Evolutionary conservation across 2,113 vertebrate species (phyloP).

Genomic region (Semicossyphus pulcher): DNA sequence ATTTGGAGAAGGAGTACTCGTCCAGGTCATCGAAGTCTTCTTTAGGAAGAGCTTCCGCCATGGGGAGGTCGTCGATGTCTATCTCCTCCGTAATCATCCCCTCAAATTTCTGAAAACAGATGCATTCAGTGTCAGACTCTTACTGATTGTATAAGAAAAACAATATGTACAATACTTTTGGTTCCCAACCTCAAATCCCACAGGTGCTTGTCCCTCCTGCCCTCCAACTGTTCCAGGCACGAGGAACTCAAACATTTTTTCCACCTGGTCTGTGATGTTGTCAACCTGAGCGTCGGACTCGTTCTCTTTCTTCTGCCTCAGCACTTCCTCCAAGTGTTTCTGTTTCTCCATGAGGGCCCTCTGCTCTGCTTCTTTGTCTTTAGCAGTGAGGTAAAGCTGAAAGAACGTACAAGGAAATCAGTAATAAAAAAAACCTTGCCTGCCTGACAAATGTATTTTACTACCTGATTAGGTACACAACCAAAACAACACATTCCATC

Average conservation of each 20-base stretch:
- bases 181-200: conserved; percentile 85
- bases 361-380: conserved; percentile 73
- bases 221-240: conserved; percentile 85
- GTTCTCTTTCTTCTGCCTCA: conserved; percentile 74
- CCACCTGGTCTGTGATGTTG: conserved; percentile 86
- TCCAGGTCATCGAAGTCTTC: conserved; percentile 86
- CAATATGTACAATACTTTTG: background rate
- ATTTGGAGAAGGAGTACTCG: conserved; percentile 93
- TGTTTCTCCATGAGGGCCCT: conserved; percentile 66
- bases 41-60: conserved; percentile 73
- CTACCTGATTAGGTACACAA: no score
- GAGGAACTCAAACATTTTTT: conserved; percentile 94
- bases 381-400: conserved; percentile 79
- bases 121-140: background rate
- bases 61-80: conserved; percentile 89
- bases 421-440: no score
- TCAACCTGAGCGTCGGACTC: conserved; percentile 61
- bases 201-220: conserved; percentile 87
- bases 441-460: background rate
- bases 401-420: background rate
- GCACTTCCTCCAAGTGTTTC: conserved; percentile 62
- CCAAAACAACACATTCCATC: no score
- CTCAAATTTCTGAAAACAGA: conserved; percentile 86
- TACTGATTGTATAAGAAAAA: no score
- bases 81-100: conserved; percentile 82